Evolutionary conservation across 1,140 invertebrate species (phyloP), one percentile per base, ranked within the genome.

Genomic region (Cyclina sinensis): DNA sequence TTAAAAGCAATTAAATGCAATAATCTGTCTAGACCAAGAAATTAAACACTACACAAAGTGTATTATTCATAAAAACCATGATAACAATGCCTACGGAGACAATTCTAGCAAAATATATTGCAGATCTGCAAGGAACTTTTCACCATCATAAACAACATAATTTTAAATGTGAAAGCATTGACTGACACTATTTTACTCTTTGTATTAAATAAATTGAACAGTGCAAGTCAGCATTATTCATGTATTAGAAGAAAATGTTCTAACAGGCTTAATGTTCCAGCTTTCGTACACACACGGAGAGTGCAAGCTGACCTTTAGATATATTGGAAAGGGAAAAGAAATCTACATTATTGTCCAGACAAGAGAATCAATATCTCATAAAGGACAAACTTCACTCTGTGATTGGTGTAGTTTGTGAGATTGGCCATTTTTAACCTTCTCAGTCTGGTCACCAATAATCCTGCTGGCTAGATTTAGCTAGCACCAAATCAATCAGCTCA

Each of bases 361-460:
- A 70, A 70, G 65, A 57, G 32, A 70, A 70, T 70, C 65, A 27
- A 70, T 70, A 70, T 32, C 37, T 62, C 32, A 70, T 70, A 70
- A 70, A 70, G 65, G 65, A 70, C 65, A 27, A 37, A 39, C 65
- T 70, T 70, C 9, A 70, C 37, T 70, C 65, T 37, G 35, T 70
- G 37, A 74, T 74, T 74, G 48, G 39, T 74, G 70, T 43, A 74
- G 70, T 74, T 74, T 39, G 70, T 43, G 70, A 74, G 57, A 74
- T 48, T 37, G 24, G 39, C 70, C 70, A 74, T 74, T 74, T 74
- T 74, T 73, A 32, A 73, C 68, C 68, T n/a, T 37, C 35, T 39
- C 14, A 73, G 68, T 73, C 27, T 73, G 18, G 68, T 37, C 70
- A 48, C 57, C 12, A 43, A 27, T 74, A 74, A 74, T 74, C 70